Percentiles rank a stretch among this genome's conserved stretches.
Evolutionary conservation across 92 coral and sea anemone species (phyloP).

Genomic region (Muricea muricata): DNA sequence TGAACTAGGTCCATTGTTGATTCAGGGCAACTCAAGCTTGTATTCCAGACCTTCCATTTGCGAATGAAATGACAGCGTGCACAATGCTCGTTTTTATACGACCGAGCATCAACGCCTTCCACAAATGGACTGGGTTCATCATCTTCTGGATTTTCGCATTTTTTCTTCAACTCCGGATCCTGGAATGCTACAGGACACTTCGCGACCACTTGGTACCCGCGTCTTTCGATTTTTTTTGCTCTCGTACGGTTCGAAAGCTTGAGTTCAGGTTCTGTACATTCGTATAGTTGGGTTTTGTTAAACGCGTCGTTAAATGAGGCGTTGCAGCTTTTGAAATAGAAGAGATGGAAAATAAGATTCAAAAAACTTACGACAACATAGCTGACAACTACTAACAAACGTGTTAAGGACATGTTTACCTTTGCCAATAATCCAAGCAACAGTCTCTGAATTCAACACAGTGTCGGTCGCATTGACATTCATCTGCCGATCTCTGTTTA

Average conservation of each 20-base stretch:
- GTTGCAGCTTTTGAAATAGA: background rate
- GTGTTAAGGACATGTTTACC: too few relatives aligned
- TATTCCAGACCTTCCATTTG: constrained; percentile 2
- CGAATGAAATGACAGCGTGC: constrained; percentile 8
- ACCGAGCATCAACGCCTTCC: background rate
- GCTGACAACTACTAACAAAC: too few relatives aligned
- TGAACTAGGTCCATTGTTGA: background rate
- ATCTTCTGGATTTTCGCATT: constrained; percentile 9
- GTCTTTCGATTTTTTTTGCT: background rate
- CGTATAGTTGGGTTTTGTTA: background rate
- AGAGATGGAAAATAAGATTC: too few relatives aligned
- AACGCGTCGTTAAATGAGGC: background rate
- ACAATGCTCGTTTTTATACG: constrained; percentile 22
- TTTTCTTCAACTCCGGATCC: background rate
- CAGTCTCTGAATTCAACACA: constrained; percentile 30
- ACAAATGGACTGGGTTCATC: background rate
- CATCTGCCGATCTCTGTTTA: background rate
- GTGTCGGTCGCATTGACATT: constrained; percentile 22
- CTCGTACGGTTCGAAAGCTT: background rate
- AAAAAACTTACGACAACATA: too few relatives aligned
- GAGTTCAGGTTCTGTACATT: constrained; percentile 15
- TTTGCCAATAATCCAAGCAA: constrained; percentile 41
- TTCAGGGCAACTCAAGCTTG: background rate
- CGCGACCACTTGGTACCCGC: background rate
- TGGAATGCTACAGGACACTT: background rate